Percentiles rank a stretch among this genome's conserved stretches.
These are phyloP conservation scores for Phataginus tricuspis DNA, from an alignment of 2,797 vertebrate genomes.

Conservation along the genomic window DNA sequence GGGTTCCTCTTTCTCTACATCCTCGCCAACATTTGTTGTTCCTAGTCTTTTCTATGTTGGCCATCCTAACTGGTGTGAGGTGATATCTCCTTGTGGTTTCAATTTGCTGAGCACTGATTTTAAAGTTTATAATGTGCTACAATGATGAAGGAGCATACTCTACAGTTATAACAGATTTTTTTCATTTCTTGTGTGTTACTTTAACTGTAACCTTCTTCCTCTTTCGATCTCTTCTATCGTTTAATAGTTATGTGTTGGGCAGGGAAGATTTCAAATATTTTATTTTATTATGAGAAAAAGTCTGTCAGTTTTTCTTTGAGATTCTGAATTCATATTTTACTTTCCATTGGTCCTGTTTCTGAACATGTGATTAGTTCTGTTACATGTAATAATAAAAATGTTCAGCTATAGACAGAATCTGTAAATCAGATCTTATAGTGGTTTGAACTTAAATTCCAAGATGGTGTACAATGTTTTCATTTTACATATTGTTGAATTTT, in stretches of 20 bases:
- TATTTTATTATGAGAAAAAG: not conserved
- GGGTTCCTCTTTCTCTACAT: no score
- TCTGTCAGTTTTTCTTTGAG: not conserved
- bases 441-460: not conserved
- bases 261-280: constrained; percentile 2
- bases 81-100: no score
- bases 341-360: not conserved
- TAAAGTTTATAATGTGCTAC: constrained; percentile 40
- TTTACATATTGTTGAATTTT: not conserved
- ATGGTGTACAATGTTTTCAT: not conserved
- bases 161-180: not conserved
- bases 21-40: no score
- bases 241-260: not conserved
- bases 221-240: not conserved
- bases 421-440: not conserved
- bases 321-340: not conserved
- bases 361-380: not conserved
- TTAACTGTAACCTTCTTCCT: not conserved
- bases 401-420: not conserved
- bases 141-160: not conserved
- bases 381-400: not conserved
- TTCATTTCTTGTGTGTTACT: not conserved
- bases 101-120: not conserved
- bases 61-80: no score
- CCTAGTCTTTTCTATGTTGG: no score